Evolutionary conservation across 1,140 invertebrate species (phyloP).

Genomic region (Leucophenga varia): DNA sequence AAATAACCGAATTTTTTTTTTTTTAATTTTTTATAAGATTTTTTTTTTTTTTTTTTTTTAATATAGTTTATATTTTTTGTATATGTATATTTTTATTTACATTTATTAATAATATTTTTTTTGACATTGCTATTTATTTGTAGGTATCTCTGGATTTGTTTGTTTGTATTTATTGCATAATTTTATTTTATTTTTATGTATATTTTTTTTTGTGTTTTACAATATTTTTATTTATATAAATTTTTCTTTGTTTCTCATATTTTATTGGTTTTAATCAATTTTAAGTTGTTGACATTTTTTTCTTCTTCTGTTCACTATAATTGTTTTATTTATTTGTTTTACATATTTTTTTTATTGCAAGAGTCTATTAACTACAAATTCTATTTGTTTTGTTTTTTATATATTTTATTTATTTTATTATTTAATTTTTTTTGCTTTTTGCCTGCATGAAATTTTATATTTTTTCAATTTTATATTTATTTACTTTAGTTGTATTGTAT

Average conservation of each 20-base stretch:
- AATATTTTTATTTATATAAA: constrained; percentile 10
- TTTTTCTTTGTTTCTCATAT: no score
- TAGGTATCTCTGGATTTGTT: constrained; percentile 35
- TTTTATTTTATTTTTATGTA: constrained; percentile 26
- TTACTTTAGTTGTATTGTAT: no score
- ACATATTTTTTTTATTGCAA: constrained; percentile 12
- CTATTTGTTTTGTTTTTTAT: constrained; percentile 6
- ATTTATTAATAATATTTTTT: constrained; percentile 25
- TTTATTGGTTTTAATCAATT: constrained; percentile 32
- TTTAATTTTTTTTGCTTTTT: constrained; percentile 1
- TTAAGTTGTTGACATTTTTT: constrained; percentile 24
- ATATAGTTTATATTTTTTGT: no score
- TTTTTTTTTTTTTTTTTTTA: constrained; percentile 26
- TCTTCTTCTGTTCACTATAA: not conserved
- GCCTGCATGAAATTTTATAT: constrained; percentile 2
- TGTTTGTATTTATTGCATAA: constrained; percentile 27
- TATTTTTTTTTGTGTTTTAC: constrained; percentile 24
- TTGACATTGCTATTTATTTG: constrained; percentile 36
- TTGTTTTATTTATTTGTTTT: not conserved
- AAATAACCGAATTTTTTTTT: no score
- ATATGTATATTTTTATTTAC: constrained; percentile 47
- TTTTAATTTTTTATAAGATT: no score
- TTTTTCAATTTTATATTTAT: no score
- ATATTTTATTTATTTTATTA: constrained; percentile 10
- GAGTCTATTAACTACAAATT: constrained; percentile 40